Evolutionary conservation across 1,140 invertebrate genomes (phyloP).

Genomic region (Drosophila teissieri): DNA sequence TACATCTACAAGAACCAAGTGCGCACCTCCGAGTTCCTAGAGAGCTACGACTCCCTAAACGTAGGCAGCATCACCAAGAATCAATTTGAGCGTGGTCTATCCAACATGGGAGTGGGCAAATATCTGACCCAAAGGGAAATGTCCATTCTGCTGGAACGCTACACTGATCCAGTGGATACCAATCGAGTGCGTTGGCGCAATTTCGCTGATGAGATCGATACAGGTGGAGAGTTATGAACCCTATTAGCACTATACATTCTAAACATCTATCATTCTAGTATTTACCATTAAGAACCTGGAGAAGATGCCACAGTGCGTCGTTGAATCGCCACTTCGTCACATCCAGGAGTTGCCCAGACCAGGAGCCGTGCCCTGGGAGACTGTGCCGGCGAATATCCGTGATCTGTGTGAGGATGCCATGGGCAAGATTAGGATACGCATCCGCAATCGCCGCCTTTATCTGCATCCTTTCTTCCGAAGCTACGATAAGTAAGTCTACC

Average conservation of each 20-base stretch:
- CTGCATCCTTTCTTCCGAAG: constrained; percentile 88
- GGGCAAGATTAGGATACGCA: constrained; percentile 85
- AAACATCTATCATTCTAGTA: constrained; percentile 84
- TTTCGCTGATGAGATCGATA: constrained; percentile 90
- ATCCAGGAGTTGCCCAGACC: constrained; percentile 84
- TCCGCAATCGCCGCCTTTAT: constrained; percentile 86
- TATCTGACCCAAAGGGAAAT: constrained; percentile 87
- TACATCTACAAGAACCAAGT: constrained; percentile 87
- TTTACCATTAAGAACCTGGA: constrained; percentile 89
- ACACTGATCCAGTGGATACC: constrained; percentile 88
- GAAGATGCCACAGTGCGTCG: constrained; percentile 86
- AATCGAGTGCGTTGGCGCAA: constrained; percentile 88
- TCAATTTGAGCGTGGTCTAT: constrained; percentile 88
- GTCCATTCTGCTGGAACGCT: constrained; percentile 86
- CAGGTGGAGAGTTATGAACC: constrained; percentile 80
- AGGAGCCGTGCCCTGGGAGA: constrained; percentile 86
- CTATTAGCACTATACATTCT: no score
- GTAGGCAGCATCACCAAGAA: constrained; percentile 87
- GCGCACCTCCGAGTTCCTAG: constrained; percentile 87
- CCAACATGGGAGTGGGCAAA: constrained; percentile 87
- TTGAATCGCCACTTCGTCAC: constrained; percentile 84
- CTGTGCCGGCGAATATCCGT: constrained; percentile 69
- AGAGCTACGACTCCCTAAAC: constrained; percentile 87
- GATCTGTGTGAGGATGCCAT: constrained; percentile 86
- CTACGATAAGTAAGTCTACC: constrained; percentile 87